Percentiles rank a stretch among this genome's conserved stretches.
Conservation (phyloP, 2,888 invertebrate species). For the Stenichneumon culpator region DNA sequence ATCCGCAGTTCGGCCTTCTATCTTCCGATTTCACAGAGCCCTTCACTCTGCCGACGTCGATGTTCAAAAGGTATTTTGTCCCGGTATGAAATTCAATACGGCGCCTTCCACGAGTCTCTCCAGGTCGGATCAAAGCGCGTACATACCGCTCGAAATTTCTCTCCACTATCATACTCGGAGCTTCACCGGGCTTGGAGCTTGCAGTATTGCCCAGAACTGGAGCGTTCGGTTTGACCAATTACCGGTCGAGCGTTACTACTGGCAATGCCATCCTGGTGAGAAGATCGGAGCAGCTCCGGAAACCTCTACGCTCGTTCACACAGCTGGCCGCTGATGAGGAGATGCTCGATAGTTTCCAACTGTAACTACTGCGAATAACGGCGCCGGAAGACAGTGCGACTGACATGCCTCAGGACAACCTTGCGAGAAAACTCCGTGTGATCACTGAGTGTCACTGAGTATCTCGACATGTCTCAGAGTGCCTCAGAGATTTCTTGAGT, state of each 20-base stretch:
- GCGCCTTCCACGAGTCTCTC: neutral
- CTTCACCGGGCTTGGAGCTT: neutral
- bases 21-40: neutral
- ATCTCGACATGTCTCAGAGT: too few species aligned
- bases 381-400: neutral
- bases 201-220: neutral
- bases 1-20: neutral
- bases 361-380: neutral
- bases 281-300: neutral
- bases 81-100: slow-evolving; percentile 51
- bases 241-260: slow-evolving; percentile 23
- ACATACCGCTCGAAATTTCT: slow-evolving; percentile 20
- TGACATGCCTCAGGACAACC: too few species aligned
- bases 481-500: too few species aligned
- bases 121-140: slow-evolving; percentile 44
- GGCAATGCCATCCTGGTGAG: neutral
- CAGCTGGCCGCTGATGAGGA: neutral
- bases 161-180: neutral
- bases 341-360: slow-evolving; percentile 3
- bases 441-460: too few species aligned
- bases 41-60: neutral
- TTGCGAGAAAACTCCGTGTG: too few species aligned
- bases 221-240: slow-evolving; percentile 22
- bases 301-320: neutral
- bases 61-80: slow-evolving; percentile 52